Base-by-base conservation (phyloP, 1,140 invertebrate species). In the Pristionchus pacificus region DNA sequence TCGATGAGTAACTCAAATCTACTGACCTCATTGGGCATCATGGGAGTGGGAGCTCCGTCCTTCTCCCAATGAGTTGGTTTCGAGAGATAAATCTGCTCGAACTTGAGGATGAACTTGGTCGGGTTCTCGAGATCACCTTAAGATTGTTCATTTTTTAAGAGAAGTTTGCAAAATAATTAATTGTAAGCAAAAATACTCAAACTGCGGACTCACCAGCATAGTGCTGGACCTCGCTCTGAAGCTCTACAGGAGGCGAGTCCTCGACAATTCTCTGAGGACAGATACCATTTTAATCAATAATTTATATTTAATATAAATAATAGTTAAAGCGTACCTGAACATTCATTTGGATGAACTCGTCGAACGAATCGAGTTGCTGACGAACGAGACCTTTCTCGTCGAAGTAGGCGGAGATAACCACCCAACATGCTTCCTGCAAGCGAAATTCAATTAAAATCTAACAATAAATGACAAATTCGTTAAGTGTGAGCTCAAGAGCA, bases 341-440 rank as follows among this genome's bases (percentile, higher is more conserved):
- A 14, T 94, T 97, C 94, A 98, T 98, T 84, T 97, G 94, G 85
- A 98, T 97, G 83, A 98, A 98, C 87, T 98, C 95, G 88, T 98
- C 96, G 86, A 98, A 98, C 78, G 93, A 97, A 82, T 98, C 96
- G 73, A 98, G 86, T 83, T 98, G 95, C 83, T 98, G 95, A 63
- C 95, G 88, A n/a, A 98, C 95, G 59, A 98, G 88, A 69, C 93
- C 95, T 31, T 98, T 98, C 84, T 98, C 95, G 85, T 98, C 95
- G 86, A 98, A 98, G 86, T 98, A 98, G 1, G 95, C 93, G 82
- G 94, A 95, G 79, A 98, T 98, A 58, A 98, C 95, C 84, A 97
- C 96, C 96, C 96, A 98, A 82, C 95, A 98, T n/a, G 95, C 95
- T 88, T 98, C 96, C 86, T 98, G 93, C 94, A 94, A 97, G 93